Evolutionary conservation across 2,113 vertebrate species (phyloP).

Genomic region (Datnioides undecimradiatus): DNA sequence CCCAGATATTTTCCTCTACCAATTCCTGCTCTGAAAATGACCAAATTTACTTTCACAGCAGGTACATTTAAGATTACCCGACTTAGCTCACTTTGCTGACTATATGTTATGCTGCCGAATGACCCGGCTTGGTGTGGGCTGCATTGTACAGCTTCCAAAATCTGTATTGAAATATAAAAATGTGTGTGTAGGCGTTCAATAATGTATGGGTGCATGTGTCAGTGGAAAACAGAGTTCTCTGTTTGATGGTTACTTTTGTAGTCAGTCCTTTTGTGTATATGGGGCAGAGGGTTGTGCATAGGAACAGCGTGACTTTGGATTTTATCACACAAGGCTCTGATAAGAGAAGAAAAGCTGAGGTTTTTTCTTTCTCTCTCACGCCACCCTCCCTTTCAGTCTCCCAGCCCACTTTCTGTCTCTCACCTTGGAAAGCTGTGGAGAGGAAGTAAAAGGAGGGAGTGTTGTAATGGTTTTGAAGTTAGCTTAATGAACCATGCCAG

Average conservation of each 20-base stretch:
- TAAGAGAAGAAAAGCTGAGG: constrained; percentile 61
- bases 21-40: neutral
- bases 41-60: neutral
- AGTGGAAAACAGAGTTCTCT: neutral
- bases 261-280: constrained; percentile 2
- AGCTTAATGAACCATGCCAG: constrained; percentile 39
- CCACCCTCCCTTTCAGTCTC: constrained; percentile 37
- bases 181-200: neutral
- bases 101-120: neutral
- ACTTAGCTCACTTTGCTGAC: neutral
- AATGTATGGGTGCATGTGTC: constrained; percentile 14
- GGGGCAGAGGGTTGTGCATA: constrained; percentile 1
- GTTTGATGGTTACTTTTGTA: constrained; percentile 17
- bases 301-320: constrained; percentile 54
- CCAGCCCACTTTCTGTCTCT: constrained; percentile 46
- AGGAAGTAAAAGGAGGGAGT: constrained; percentile 35
- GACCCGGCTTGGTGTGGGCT: neutral
- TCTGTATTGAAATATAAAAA: neutral
- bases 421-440: constrained; percentile 41
- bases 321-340: constrained; percentile 62
- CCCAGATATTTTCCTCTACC: neutral
- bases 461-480: constrained; percentile 36
- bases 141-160: neutral
- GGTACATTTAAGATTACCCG: neutral
- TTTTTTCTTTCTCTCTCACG: neutral